Percentiles rank a stretch among this genome's conserved stretches.
Conservation (phyloP, 2,113 vertebrate species). For the Felis catus region F.catus_Fca126_mat1.0 CM031411.1:17302501-17303000, state of each 20-base stretch:
- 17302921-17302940: not conserved
- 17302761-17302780: not conserved
- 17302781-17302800: not conserved
- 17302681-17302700: not conserved
- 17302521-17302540: not conserved
- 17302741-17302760: not conserved
- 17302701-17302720: not conserved
- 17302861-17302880: not conserved
- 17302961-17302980: not conserved
- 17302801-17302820: not conserved
- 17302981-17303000: not conserved
- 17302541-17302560: not conserved
- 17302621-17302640: not conserved
- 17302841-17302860: not conserved
- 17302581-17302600: not conserved
- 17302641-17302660: not conserved
- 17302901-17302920: slow-evolving; percentile 18
- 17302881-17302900: not conserved
- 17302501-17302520: not conserved
- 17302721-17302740: not conserved
- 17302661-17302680: not conserved
- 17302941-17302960: not conserved
- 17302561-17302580: not conserved
- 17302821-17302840: not conserved
- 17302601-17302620: not conserved